Conservation (phyloP, 1,140 invertebrate species). For the Phocides pigmalion region DNA sequence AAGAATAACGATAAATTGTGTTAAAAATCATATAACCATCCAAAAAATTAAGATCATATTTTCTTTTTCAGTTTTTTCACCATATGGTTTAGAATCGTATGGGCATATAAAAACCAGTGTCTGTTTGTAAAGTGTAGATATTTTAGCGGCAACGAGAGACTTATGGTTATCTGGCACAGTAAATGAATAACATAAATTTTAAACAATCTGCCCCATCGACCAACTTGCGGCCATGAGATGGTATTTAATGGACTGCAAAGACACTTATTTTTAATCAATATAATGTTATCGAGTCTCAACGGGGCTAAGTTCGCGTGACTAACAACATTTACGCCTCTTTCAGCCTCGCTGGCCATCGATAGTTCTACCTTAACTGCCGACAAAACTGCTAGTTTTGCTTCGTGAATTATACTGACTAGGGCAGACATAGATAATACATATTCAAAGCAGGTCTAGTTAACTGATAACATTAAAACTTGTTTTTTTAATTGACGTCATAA, state of each 20-base stretch:
- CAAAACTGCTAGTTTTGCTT: conserved; percentile 22
- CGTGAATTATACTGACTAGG: conserved; percentile 11
- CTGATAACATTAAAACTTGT: background rate
- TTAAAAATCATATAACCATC: too few relatives aligned
- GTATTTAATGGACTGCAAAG: conserved; percentile 31
- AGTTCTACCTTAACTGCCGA: conserved; percentile 24
- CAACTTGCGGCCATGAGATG: conserved; percentile 4
- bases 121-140: background rate
- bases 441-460: background rate
- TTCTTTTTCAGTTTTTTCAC: too few relatives aligned
- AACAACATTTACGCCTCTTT: conserved; percentile 49
- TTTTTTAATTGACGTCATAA: background rate
- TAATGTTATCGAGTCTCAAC: conserved; percentile 42
- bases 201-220: conserved; percentile 8
- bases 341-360: conserved; percentile 24
- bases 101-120: background rate
- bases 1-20: too few relatives aligned
- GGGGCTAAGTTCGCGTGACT: conserved; percentile 56
- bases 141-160: background rate
- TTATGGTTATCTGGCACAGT: conserved; percentile 8
- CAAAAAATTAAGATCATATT: too few relatives aligned
- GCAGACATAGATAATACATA: background rate
- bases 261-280: conserved; percentile 58
- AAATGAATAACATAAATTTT: conserved; percentile 16
- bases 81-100: too few relatives aligned